A percentile compares a stretch with the other conserved stretches of the same genome.
Conservation (phyloP, 2,888 invertebrate species). For the Adineta ricciae region DNA sequence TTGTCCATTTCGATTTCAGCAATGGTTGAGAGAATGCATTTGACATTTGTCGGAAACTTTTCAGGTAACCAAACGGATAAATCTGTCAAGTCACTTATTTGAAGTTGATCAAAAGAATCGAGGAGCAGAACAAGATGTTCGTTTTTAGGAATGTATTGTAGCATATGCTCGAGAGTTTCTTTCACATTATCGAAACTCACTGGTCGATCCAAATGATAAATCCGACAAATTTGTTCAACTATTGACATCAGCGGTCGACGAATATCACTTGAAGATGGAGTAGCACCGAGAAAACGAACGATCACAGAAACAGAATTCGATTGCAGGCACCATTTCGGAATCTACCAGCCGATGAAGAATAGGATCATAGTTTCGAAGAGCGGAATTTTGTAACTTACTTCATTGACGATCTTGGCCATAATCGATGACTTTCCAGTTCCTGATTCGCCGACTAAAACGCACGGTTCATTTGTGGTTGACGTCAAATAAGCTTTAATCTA, state of each 20-base stretch:
- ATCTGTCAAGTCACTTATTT: background rate
- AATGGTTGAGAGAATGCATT: background rate
- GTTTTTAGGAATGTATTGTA: background rate
- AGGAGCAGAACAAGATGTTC: background rate
- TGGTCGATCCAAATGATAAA: background rate
- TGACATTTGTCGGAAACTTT: background rate
- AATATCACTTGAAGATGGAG: background rate
- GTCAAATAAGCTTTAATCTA: background rate
- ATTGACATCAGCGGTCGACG: background rate
- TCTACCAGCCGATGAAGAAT: background rate
- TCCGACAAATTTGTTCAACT: background rate
- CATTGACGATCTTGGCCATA: background rate
- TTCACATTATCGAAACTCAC: background rate
- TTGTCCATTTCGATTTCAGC: background rate
- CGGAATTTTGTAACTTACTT: background rate
- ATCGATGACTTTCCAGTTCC: conserved; percentile 15
- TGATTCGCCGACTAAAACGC: background rate
- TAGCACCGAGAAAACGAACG: background rate
- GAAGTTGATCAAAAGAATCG: conserved; percentile 4
- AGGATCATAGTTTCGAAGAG: no score
- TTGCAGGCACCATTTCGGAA: background rate
- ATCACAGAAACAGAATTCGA: background rate
- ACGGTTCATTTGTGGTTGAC: background rate
- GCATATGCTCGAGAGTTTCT: background rate
- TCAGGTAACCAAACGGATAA: background rate